Evolutionary conservation across 2,113 vertebrate species (phyloP), one percentile per base, ranked within the genome.

Genomic region (Varanus komodoensis): DNA sequence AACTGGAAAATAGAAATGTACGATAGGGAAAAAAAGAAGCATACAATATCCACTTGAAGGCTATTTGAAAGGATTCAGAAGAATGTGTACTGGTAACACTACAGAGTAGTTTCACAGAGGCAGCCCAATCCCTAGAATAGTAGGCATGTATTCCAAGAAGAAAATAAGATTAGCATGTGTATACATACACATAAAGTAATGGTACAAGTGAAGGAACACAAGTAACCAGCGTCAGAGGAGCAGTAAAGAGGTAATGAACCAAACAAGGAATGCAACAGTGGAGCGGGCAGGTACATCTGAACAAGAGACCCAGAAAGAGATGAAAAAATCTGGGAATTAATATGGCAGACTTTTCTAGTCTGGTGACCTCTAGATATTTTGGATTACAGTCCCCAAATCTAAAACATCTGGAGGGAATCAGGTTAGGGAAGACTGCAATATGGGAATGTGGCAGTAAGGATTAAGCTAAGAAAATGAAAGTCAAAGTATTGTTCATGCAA

Each of bases 401-500:
- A 61, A 61, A 61, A 61, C 57, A 61, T 61, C 57, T 61, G 57
- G 57, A 14, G 57, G 12, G 57, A 12, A 61, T 61, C 57, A 61
- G 57, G 57, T 61, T 61, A 15, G 57, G 57, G 57, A 61, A 61
- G 12, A 12, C 9, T 61, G 57, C 67, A 71, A 82, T 52, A 6
- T 44, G 50, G 69, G 61, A 87, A 84, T 74, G 82, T 90, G 92
- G 91, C 91, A 95, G 92, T 91, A 15, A 92, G 82, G 93, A 87
- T 94, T 91, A 91, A 94, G 90, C 89, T 50, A 93, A 90, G 94
- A 93, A 91, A 93, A 92, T 93, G 91, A 75, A 91, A 93, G 90
- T 1, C 34, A n/a, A 29, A 21, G 1, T 81, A 61, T 71, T 15
- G 69, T 9, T 80, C 74, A 88, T 67, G 64, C 86, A 89, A 87